Base-by-base conservation (phyloP, 2,797 vertebrate genomes). In the Phyllotis vaccarum region DNA sequence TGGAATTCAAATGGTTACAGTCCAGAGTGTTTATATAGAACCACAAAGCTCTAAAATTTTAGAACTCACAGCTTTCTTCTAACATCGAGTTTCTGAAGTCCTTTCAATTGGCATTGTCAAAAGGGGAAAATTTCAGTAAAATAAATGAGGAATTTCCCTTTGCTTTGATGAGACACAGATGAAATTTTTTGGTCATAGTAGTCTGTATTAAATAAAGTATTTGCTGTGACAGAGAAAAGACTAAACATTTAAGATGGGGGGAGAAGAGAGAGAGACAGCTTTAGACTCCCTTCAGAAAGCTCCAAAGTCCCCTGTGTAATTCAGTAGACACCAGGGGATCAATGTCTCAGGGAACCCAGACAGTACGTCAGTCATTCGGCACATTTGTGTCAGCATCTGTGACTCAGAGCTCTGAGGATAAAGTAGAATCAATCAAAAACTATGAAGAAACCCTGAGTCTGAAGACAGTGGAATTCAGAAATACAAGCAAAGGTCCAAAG, bases 191-290 rank as follows among this genome's bases (percentile, higher is more conserved):
- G 62, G 11, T 78, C 56, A 56, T 56, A 89, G 29, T 34, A 92
- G 89, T 93, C 75, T 87, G 54, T 83, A 87, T 94, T 94, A 78
- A 90, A 96, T 97, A 95, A 97, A 95, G 95, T 92, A 97, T 96
- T 98, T 85, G 94, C 79, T 85, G 22, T 60, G 60, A 94, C 70
- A 92, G 66, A 95, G n/a, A 34, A 95, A 94, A 92, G n/a, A 19
- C 40, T 91, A 31, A 90, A 58, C 19, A 52, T 94, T 93, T 91
- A 95, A 3, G 94, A 95, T 11, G n/a, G 13, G 21, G 24, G 43
- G 34, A 17, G n/a, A n/a, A n/a, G 43, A 85, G 82, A 95, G 86
- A 8, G 11, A 94, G 74, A 82, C 37, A 93, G 82, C 34, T 11
- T 34, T 2, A 0, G 5, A 49, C 46, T 90, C 91, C 46, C 80